A percentile compares a stretch with the other conserved stretches of the same genome.
Evolutionary conservation across 1,140 invertebrate species (phyloP).

Genomic region (Eulimnadia texana): DNA sequence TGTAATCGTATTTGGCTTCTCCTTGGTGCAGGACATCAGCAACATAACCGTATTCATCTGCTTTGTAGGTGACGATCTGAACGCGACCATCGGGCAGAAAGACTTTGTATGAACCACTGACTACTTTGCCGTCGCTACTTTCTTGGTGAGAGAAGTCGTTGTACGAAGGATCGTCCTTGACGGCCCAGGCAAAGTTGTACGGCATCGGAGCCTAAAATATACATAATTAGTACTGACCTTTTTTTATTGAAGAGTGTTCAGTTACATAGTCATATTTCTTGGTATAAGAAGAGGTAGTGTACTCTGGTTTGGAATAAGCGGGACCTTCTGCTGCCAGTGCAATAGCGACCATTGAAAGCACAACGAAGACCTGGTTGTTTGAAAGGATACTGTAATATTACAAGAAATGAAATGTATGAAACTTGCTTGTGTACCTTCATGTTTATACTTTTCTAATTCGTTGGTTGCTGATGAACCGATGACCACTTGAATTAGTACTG

Average conservation of each 20-base stretch:
- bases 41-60: slow-evolving; percentile 9
- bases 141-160: slow-evolving; percentile 22
- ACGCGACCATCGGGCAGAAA: slow-evolving; percentile 17
- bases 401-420: neutral
- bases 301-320: neutral
- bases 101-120: slow-evolving; percentile 15
- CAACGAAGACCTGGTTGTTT: neutral
- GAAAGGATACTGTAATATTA: neutral
- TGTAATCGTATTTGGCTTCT: slow-evolving; percentile 2
- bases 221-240: neutral
- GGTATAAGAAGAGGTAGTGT: neutral
- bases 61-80: slow-evolving; percentile 18
- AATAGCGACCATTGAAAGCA: neutral
- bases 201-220: slow-evolving; percentile 19
- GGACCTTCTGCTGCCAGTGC: neutral
- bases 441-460: neutral
- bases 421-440: neutral
- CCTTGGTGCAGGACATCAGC: slow-evolving; percentile 13
- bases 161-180: slow-evolving; percentile 22
- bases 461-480: too few species aligned
- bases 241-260: too few species aligned
- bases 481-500: too few species aligned
- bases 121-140: slow-evolving; percentile 20
- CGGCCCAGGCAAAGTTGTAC: slow-evolving; percentile 24
- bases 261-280: neutral